Base-by-base conservation (phyloP, 2,797 vertebrate genomes). In the Ctenosaura bakeri region DNA sequence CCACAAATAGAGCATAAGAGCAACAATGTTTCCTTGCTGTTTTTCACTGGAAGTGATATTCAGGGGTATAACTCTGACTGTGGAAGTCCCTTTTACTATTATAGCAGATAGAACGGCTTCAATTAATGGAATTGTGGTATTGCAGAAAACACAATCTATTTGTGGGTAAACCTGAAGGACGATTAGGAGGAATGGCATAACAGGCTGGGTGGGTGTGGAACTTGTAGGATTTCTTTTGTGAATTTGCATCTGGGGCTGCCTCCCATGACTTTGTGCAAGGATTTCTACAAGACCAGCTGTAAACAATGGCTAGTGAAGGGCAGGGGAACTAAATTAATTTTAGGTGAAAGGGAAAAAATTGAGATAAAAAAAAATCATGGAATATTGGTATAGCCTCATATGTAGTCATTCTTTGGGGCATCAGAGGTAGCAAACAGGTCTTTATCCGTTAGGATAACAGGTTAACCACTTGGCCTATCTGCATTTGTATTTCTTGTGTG, bases 401-500 rank as follows among this genome's bases (percentile, higher is more conserved):
- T 42, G 77, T 20, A 69, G 9, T 4, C 56, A 73, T 52, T 42
- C 50, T 1, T 69, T 91, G 26, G 87, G 80, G 26, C 18, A 32
- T 59, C 52, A 71, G 16, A 42, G 87, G 2, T 50, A 88, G n/a
- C 66, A 89, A 54, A 52, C 89, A 56, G 92, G 71, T 85, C 62
- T 91, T 92, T 92, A 91, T 74, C 35, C 84, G 91, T 74, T 52
- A 90, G 84, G 54, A 59, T 88, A 10, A 71, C 46, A 90, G 32
- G 73, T 91, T 82, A 92, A 90, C 50, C 26, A 85, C 52, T 87
- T 69, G 74, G 10, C 56, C 79, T 12, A 85, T 91, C 83, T 90
- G 84, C 88, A 38, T 73, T 13, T 82, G n/a, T 90, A 24, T 90
- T 84, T 93, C 73, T 93, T 84, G 22, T 88, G 32, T 93, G 93